phyloP scores from a whole-genome alignment of 2,888 invertebrate genomes.

The Thera obeliscata region DNA sequence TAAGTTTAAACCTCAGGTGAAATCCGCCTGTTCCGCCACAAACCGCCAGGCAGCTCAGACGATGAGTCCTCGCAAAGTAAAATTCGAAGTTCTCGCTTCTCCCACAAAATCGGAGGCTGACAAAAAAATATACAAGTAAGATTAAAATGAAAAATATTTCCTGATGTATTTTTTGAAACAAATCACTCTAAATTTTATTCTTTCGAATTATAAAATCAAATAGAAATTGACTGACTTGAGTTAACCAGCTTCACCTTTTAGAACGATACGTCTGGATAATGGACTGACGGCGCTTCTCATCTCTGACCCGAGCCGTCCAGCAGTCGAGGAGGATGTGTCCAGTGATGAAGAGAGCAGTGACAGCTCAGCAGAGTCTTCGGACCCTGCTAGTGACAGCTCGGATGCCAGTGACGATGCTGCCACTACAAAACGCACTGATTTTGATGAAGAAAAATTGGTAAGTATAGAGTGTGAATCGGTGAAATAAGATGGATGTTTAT shows the following conservation, averaged over 20 bases:
- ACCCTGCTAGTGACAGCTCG: slow-evolving; percentile 76
- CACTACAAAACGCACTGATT: slow-evolving; percentile 58
- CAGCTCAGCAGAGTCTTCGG: slow-evolving; percentile 61
- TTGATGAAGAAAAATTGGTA: slow-evolving; percentile 79
- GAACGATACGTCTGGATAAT: slow-evolving; percentile 83
- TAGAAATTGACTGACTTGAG: background rate
- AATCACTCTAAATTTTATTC: too few relatives aligned
- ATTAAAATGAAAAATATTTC: slow-evolving; percentile 10
- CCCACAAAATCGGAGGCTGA: slow-evolving; percentile 91
- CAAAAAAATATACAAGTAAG: slow-evolving; percentile 90
- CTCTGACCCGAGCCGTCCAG: slow-evolving; percentile 83
- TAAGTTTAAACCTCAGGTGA: slow-evolving; percentile 75
- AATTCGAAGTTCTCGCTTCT: slow-evolving; percentile 74
- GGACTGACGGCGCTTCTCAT: slow-evolving; percentile 89
- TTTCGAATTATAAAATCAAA: too few relatives aligned
- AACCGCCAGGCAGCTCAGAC: slow-evolving; percentile 54
- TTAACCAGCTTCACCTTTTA: slow-evolving; percentile 25
- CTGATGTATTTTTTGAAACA: too few relatives aligned
- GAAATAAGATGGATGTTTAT: too few relatives aligned
- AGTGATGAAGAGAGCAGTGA: slow-evolving; percentile 69
- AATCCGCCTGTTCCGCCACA: slow-evolving; percentile 48
- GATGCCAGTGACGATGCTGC: slow-evolving; percentile 68
- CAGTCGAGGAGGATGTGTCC: slow-evolving; percentile 54
- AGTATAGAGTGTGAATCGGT: slow-evolving; percentile 40
- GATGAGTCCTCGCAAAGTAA: slow-evolving; percentile 64